A percentile compares a stretch with the other conserved stretches of the same genome.
phyloP scores from a whole-genome alignment of 2,888 invertebrate species.

The Heliconius ismenius region DNA sequence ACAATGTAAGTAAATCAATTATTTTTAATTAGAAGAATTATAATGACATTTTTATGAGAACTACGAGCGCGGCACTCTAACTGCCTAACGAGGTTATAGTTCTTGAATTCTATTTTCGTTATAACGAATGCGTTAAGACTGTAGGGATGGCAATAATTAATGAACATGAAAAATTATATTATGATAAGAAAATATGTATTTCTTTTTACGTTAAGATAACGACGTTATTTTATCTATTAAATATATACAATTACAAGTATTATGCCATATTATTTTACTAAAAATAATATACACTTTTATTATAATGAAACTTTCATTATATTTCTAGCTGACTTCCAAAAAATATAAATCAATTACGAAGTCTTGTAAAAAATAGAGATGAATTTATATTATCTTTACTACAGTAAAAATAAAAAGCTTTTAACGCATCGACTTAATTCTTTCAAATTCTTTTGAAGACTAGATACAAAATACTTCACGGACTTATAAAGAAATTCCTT shows the following conservation, averaged over 20 bases:
- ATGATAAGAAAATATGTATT: not conserved
- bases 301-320: not conserved
- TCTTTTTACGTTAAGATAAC: not conserved
- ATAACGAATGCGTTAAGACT: not conserved
- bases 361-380: not conserved
- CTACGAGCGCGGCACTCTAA: conserved; percentile 10
- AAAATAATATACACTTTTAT: no score
- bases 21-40: conserved; percentile 15
- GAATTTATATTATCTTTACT: not conserved
- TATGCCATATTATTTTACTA: no score
- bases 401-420: conserved; percentile 5
- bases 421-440: not conserved
- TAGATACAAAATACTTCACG: not conserved
- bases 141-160: not conserved
- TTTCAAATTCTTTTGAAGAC: not conserved
- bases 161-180: not conserved
- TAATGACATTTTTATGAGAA: not conserved
- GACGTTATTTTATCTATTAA: no score
- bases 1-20: conserved; percentile 10
- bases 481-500: not conserved
- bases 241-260: no score
- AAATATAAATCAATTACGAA: not conserved
- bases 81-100: conserved; percentile 18
- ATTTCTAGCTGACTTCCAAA: not conserved
- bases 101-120: conserved; percentile 11